phyloP scores from a whole-genome alignment of 2,797 vertebrate genomes.

The Pseudomugil gertrudae region DNA sequence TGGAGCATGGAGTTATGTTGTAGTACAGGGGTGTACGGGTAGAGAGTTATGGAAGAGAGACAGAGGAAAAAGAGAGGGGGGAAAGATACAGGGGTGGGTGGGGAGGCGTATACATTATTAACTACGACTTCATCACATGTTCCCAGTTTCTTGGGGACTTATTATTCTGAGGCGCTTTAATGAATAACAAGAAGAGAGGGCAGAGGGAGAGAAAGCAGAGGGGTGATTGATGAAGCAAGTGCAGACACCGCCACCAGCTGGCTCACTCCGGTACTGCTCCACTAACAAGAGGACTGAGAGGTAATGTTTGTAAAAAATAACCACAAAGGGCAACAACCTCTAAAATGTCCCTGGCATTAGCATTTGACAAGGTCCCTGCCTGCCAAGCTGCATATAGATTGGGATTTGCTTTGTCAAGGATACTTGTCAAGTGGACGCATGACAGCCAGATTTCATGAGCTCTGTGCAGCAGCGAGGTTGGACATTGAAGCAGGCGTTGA shows the following conservation, averaged over 20 bases:
- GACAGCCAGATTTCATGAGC: constrained; percentile 78
- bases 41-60: constrained; percentile 62
- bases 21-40: constrained; percentile 40
- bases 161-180: constrained; percentile 86
- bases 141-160: constrained; percentile 87
- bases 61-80: constrained; percentile 45
- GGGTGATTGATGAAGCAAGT: constrained; percentile 83
- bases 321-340: constrained; percentile 73
- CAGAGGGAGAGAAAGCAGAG: constrained; percentile 67
- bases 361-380: constrained; percentile 77
- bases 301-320: constrained; percentile 61
- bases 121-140: constrained; percentile 86
- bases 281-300: constrained; percentile 29
- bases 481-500: constrained; percentile 51
- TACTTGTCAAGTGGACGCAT: constrained; percentile 74
- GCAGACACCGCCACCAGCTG: constrained; percentile 85
- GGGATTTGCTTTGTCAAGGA: constrained; percentile 80
- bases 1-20: constrained; percentile 48
- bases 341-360: constrained; percentile 79
- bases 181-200: constrained; percentile 85
- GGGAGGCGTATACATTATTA: constrained; percentile 85
- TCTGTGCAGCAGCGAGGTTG: constrained; percentile 54
- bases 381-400: constrained; percentile 78
- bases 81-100: constrained; percentile 37
- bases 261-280: constrained; percentile 74